Percentiles rank a stretch among this genome's conserved stretches.
These are phyloP conservation scores for Stegostoma tigrinum DNA, from an alignment of 2,113 vertebrate species.

Conservation along the genomic window DNA sequence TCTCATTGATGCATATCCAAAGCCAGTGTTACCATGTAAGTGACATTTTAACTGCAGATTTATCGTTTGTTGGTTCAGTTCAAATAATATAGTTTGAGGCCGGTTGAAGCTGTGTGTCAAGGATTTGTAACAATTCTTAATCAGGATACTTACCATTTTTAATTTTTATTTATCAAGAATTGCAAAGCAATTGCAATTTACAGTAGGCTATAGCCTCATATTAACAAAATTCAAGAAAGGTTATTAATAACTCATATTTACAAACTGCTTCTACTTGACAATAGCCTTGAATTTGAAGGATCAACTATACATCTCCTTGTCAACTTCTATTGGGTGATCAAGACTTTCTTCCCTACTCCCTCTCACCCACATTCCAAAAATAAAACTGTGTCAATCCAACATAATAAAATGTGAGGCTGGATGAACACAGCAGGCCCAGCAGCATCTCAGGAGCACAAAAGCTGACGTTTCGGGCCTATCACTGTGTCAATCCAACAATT, in stretches of 20 bases:
- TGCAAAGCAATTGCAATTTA: not conserved
- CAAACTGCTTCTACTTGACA: not conserved
- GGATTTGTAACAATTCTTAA: not conserved
- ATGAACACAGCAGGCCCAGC: too few species aligned
- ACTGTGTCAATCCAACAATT: not conserved
- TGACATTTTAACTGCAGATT: too few species aligned
- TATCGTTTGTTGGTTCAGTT: not conserved
- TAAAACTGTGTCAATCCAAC: not conserved
- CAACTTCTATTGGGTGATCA: not conserved
- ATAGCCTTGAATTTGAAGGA: not conserved
- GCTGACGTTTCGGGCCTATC: too few species aligned
- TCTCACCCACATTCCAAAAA: not conserved
- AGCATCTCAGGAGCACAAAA: too few species aligned
- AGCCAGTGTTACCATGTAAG: not conserved
- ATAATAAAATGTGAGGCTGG: too few species aligned
- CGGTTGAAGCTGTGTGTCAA: not conserved
- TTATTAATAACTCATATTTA: not conserved
- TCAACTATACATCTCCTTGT: not conserved
- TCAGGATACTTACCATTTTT: not conserved
- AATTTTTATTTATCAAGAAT: not conserved
- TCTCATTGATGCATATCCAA: not conserved
- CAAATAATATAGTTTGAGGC: not conserved
- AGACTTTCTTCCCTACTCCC: not conserved
- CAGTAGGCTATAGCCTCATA: not conserved
- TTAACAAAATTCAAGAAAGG: not conserved